A percentile compares a stretch with the other conserved stretches of the same genome.
These are phyloP conservation scores for Drosophila limbata DNA, from an alignment of 2,888 invertebrate species.

Conservation along the genomic window DNA sequence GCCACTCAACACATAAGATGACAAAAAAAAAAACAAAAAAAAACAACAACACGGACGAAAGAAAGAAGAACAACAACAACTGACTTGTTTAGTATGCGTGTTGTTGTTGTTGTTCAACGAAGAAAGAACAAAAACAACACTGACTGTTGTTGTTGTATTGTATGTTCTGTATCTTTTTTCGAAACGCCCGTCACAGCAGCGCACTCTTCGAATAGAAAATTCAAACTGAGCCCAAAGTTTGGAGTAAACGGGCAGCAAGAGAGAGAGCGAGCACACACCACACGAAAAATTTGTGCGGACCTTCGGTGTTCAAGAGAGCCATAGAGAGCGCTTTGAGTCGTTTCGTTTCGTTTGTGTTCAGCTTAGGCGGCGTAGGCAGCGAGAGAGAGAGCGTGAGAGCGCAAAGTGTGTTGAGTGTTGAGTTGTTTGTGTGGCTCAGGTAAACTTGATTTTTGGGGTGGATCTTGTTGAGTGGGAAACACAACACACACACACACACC, in stretches of 20 bases:
- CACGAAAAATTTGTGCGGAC: neutral
- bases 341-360: constrained; percentile 4
- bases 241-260: constrained; percentile 27
- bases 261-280: constrained; percentile 31
- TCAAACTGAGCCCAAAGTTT: constrained; percentile 70
- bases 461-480: constrained; percentile 58
- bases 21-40: constrained; percentile 17
- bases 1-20: constrained; percentile 4
- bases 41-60: neutral
- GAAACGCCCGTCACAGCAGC: constrained; percentile 80
- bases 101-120: constrained; percentile 9
- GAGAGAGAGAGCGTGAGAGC: constrained; percentile 11
- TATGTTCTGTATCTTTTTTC: constrained; percentile 34
- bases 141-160: constrained; percentile 25
- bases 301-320: neutral
- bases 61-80: constrained; percentile 18
- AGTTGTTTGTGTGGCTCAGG: constrained; percentile 31
- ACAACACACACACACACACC: constrained; percentile 30
- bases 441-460: constrained; percentile 55
- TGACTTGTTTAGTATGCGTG: constrained; percentile 19
- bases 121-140: constrained; percentile 26
- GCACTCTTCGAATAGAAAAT: constrained; percentile 83
- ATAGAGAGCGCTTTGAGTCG: constrained; percentile 8
- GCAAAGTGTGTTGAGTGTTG: constrained; percentile 1
- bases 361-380: constrained; percentile 16